These are phyloP conservation scores for Coecobrya sp. DNA, from an alignment of 2,888 invertebrate species.

Conservation along the genomic window DNA sequence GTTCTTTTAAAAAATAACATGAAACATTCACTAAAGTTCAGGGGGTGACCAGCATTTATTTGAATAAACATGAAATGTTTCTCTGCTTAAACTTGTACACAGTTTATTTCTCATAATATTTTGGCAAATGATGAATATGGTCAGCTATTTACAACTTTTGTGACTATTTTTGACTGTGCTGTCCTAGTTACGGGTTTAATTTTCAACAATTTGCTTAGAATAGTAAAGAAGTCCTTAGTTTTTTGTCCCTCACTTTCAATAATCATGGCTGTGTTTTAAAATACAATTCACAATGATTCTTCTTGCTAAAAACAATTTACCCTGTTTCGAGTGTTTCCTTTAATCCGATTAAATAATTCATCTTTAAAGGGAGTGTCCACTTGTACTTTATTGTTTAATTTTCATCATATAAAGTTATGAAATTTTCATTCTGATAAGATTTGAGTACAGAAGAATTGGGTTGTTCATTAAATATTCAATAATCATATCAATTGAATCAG, in stretches of 20 bases:
- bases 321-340: neutral
- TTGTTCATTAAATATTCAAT: neutral
- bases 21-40: neutral
- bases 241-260: too few species aligned
- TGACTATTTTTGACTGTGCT: too few species aligned
- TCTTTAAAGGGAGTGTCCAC: neutral
- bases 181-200: too few species aligned
- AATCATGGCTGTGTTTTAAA: too few species aligned
- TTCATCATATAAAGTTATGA: neutral
- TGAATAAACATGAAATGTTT: too few species aligned
- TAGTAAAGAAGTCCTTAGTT: too few species aligned
- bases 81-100: too few species aligned
- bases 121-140: too few species aligned
- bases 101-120: too few species aligned
- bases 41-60: too few species aligned
- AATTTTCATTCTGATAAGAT: neutral
- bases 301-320: neutral
- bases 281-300: neutral
- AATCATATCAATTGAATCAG: constrained; percentile 1
- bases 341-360: neutral
- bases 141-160: too few species aligned
- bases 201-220: too few species aligned
- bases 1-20: neutral
- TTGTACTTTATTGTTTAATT: neutral
- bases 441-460: neutral